These are phyloP conservation scores for Anas bernieri DNA, from an alignment of 2,797 vertebrate species.

Conservation along the genomic window DNA sequence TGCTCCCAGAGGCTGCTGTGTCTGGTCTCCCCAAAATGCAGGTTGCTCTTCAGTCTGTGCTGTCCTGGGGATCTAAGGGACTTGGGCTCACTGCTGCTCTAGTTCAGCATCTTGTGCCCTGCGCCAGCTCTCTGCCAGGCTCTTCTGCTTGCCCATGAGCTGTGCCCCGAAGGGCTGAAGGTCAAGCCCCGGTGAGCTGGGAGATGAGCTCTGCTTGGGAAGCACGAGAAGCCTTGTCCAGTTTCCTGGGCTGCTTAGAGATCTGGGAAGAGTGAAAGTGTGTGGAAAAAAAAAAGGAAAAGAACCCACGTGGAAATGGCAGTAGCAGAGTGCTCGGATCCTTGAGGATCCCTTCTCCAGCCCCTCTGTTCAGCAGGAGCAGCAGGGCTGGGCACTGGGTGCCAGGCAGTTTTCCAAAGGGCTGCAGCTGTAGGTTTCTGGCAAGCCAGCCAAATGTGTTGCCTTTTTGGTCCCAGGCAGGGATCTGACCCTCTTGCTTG, in stretches of 20 bases:
- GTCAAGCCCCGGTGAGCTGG: not conserved
- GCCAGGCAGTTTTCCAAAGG: not conserved
- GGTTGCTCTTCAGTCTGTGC: not conserved
- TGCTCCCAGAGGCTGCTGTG: not conserved
- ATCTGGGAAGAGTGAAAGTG: not conserved
- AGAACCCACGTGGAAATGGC: not conserved
- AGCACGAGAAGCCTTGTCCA: not conserved
- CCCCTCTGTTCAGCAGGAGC: not conserved
- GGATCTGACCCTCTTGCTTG: not conserved
- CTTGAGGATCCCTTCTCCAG: not conserved
- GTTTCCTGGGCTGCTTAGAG: not conserved
- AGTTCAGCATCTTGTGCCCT: not conserved
- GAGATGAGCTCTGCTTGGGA: not conserved
- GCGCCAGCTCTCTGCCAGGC: not conserved
- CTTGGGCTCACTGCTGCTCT: not conserved
- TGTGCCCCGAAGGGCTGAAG: not conserved
- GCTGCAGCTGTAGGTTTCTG: not conserved
- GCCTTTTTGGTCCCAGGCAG: not conserved
- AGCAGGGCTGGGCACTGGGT: rapidly evolving
- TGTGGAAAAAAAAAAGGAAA: not conserved
- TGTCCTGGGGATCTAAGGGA: not conserved
- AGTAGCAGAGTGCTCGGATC: not conserved
- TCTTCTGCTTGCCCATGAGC: not conserved
- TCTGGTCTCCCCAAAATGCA: not conserved
- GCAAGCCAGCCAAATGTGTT: not conserved